Base-by-base conservation (phyloP, 1,140 invertebrate genomes). In the Argopecten irradians region DNA sequence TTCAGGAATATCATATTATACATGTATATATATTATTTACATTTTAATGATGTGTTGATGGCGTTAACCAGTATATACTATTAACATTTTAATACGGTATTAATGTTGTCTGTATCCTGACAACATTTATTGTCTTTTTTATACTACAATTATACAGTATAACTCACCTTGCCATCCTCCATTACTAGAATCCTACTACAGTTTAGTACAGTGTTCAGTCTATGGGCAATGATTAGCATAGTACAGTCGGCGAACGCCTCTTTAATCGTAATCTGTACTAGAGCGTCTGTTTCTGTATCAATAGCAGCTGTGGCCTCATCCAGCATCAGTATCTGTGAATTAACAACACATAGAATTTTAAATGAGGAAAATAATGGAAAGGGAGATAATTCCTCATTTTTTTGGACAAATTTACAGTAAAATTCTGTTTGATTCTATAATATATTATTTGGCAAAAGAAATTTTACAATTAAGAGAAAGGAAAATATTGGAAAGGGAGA, bases 231-330 rank as follows among this genome's bases (percentile, higher is more conserved):
- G 36, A 95, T 96, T 22, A 97, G 92, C 41, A 96, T 94, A 0
- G 96, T 97, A 92, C 96, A 96, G 86, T 96, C 93, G 19, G 89
- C 87, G 93, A 96, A 96, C 0, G 93, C 93, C 84, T 95, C 93
- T 36, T 93, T 93, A 19, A 95, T 93, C 0, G 94, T 94, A 28
- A 91, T 87, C 87, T 96, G 96, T 22, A 96, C 93, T 11, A 96
- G 92, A 19, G 93, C 86, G 90, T 96, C 96, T 33, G 96, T 96
- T 90, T 96, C 95, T 86, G 95, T 93, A 90, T 98, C 98, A 22
- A 98, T 97, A 92, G 98, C 98, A 46, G 98, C 98, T 0, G 98
- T 98, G 1, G 98, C 98, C 95, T 98, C 98, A 95, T 98, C 98
- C 93, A 98, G 95, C 22, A 98, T 96, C 0, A 98, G 95, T 87